Evolutionary conservation across 2,888 invertebrate species (phyloP), one percentile per base, ranked within the genome.

Genomic region (Belgica antarctica): DNA sequence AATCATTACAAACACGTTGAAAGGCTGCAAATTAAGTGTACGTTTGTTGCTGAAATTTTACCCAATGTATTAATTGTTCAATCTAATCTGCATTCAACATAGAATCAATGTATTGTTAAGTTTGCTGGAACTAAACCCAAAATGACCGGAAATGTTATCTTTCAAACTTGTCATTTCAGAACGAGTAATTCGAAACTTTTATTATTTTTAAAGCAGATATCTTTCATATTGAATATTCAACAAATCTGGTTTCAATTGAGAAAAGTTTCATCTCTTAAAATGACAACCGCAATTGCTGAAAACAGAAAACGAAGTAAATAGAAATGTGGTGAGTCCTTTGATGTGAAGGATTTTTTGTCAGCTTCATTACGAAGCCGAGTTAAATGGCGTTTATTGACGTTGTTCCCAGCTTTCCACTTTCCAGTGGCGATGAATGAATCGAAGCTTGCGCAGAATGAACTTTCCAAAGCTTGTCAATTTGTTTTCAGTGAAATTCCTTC

Each of bases 321-420:
- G n/a, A 41, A n/a, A 5, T 41, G 41, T 15, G 41, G 41, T 41
- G 41, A 41, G 34, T 34, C 41, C n/a, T 41, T 5, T 41, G 34
- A 34, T 12, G n/a, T n/a, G 34, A 41, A 41, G n/a, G n/a, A 41
- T 10, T 41, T 41, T 41, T 41, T n/a, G n/a, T n/a, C n/a, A n/a
- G n/a, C n/a, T n/a, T 10, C 10, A 10, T 41, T 41, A n/a, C 10
- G 41, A 41, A 41, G n/a, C 41, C 22, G 17, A 52, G 24, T 24
- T 52, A 52, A 52, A 52, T 52, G 52, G 52, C 52, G 52, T 52
- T 52, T 52, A 52, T 52, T 52, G 52, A 52, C 52, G 24, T 24
- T 10, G 24, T 52, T 52, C 24, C 52, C 52, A 19, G 41, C 41
- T 41, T 52, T 22, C 52, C 19, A 52, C 2, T 24, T 22, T 52